A percentile compares a stretch with the other conserved stretches of the same genome.
phyloP scores from a whole-genome alignment of 2,797 vertebrate species.

The Catamblyrhynchus diadema region DNA sequence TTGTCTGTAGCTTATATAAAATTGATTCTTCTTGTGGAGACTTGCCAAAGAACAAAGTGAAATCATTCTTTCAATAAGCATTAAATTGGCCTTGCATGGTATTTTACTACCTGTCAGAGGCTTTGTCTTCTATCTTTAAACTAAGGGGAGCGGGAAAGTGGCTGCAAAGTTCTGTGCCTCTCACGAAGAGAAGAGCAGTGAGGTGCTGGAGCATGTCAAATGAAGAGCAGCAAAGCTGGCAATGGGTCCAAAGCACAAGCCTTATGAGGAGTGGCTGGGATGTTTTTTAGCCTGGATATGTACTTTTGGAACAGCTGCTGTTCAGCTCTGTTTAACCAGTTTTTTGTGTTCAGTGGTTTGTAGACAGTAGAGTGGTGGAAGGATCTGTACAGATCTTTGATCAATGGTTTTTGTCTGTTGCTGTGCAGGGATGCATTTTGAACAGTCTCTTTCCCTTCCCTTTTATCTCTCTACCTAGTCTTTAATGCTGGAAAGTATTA shows the following conservation, averaged over 20 bases:
- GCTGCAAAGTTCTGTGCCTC: background rate
- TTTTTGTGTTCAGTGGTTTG: background rate
- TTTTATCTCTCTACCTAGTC: background rate
- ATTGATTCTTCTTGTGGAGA: background rate
- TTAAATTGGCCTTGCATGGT: background rate
- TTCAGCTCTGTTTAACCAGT: background rate
- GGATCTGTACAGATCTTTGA: background rate
- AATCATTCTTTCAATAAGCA: background rate
- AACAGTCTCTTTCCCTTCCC: background rate
- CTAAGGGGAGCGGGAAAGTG: background rate
- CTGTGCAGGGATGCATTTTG: background rate
- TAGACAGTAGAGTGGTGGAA: background rate
- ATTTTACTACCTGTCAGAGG: background rate
- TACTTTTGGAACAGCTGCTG: background rate
- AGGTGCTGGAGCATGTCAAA: background rate
- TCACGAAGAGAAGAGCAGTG: background rate
- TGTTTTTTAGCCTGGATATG: rapidly evolving
- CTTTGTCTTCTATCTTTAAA: background rate
- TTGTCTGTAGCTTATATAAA: background rate
- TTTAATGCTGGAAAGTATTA: background rate
- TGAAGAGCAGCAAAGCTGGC: background rate
- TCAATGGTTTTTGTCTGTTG: background rate
- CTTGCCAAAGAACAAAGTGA: background rate
- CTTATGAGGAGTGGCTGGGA: background rate
- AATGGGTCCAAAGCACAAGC: background rate